Evolutionary conservation across 2,888 invertebrate genomes (phyloP), one percentile per base, ranked within the genome.

Genomic region (Incurvaria masculella): DNA sequence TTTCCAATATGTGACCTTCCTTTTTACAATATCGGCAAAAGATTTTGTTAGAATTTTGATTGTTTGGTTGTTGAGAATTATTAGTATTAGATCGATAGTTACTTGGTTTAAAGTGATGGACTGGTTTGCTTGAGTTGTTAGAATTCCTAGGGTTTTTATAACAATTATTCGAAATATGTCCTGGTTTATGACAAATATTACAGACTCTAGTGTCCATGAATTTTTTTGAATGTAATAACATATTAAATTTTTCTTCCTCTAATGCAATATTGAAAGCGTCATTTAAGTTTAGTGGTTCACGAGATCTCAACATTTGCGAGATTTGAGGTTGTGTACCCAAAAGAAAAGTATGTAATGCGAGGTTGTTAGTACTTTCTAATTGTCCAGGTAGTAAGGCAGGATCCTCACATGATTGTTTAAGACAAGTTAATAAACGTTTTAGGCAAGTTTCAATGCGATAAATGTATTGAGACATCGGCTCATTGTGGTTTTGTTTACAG

Each of bases 211-310:
- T n/a, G n/a, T n/a, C n/a, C n/a, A n/a, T 45, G 16, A 16, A 23
- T 44, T 21, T 21, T 45, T 21, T 18, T 21, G 43, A 20, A 10
- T 14, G 8, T 43, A 18, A 20, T 6, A 45, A 17, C 5, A 45
- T 3, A 33, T 16, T 45, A 19, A 45, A 45, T 16, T 45, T 45
- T 33, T 45, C 45, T 19, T 45, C 45, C 17, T 45, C 45, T 16
- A 45, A 18, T 26, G 45, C 45, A 8, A 45, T 45, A 33, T 45
- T 45, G 23, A 45, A 45, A 17, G 45, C 45, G 19, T 45, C 45
- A 11, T 45, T 45, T 17, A 45, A 17, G 27, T 5, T 21, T 10
- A 27, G 11, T 2, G 45, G 27, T 10, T 33, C 45, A 2, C 45
- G 26, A 19, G 45, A 45, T 10, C 45, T 26, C 11, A 45, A 17